A percentile compares a stretch with the other conserved stretches of the same genome.
Evolutionary conservation across 30 jellyfish, hydroid and myxozoan genomes (phyloP).

Genomic region (Sanderia malayensis): DNA sequence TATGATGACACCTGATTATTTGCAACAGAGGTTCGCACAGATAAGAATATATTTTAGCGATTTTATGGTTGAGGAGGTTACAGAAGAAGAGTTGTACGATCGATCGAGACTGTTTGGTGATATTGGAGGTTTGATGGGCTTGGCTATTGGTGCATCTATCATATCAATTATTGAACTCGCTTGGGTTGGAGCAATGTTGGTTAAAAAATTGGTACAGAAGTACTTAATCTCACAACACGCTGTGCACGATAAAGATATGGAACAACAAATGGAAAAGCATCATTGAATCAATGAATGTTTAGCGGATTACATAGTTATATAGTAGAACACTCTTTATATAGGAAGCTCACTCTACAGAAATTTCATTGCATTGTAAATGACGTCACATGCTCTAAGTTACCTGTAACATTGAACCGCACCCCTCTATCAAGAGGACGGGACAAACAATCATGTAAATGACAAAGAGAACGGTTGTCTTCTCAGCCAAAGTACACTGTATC

Average conservation of each 20-base stretch:
- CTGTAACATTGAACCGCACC: constrained; percentile 89
- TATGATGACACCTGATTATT: not conserved
- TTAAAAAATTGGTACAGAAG: not conserved
- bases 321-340: no score
- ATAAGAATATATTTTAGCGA: constrained; percentile 27
- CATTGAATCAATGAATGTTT: no score
- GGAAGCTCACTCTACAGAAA: no score
- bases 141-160: constrained; percentile 31
- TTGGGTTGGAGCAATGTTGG: constrained; percentile 3
- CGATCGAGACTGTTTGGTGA: constrained; percentile 10
- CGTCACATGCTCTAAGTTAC: no score
- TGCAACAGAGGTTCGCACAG: constrained; percentile 24
- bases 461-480: constrained; percentile 85
- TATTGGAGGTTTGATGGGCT: constrained; percentile 53
- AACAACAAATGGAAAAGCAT: not conserved
- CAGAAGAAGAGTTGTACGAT: constrained; percentile 49
- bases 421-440: constrained; percentile 80
- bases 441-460: constrained; percentile 64
- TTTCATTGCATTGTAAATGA: no score
- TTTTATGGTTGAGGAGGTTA: not conserved
- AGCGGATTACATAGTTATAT: no score
- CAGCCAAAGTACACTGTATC: constrained; percentile 87
- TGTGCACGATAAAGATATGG: constrained; percentile 16
- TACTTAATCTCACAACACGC: not conserved
- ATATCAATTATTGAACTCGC: constrained; percentile 30